phyloP scores from a whole-genome alignment of 1,140 invertebrate genomes.

The Zaprionus ornatus region DNA sequence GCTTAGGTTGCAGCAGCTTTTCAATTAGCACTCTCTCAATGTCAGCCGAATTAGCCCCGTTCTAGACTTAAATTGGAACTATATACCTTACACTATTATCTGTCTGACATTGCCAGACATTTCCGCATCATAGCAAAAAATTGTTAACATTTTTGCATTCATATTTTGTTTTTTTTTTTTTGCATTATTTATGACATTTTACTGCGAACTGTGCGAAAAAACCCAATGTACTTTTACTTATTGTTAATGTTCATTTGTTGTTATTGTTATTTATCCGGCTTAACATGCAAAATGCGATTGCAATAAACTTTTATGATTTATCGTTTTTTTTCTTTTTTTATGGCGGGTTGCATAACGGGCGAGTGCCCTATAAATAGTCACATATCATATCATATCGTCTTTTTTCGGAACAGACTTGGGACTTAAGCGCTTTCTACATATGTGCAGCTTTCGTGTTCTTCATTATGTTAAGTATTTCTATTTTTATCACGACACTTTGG shows the following conservation, averaged over 20 bases:
- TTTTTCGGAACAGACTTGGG: not conserved
- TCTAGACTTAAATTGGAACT: constrained; percentile 9
- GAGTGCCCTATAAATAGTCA: constrained; percentile 11
- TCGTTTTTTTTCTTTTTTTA: constrained; percentile 2
- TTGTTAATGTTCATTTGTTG: constrained; percentile 13
- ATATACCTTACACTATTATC: not conserved
- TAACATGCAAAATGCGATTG: constrained; percentile 9
- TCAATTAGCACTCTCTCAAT: constrained; percentile 53
- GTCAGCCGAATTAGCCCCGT: constrained; percentile 13
- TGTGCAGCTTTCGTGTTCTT: not conserved
- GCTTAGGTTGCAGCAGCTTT: constrained; percentile 28
- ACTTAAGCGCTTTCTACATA: not conserved
- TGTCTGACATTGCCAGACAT: constrained; percentile 40
- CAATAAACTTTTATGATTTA: constrained; percentile 10
- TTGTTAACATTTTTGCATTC: constrained; percentile 31
- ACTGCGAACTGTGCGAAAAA: not conserved
- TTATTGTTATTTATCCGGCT: constrained; percentile 1
- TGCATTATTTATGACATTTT: constrained; percentile 70
- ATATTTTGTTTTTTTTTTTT: constrained; percentile 19
- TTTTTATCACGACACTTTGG: constrained; percentile 66
- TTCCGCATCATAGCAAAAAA: constrained; percentile 56
- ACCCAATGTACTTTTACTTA: constrained; percentile 45
- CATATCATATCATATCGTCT: constrained; percentile 25
- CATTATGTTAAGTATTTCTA: not conserved
- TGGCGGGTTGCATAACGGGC: constrained; percentile 4